These are phyloP conservation scores for Cerastis rubricosa DNA, from an alignment of 2,888 invertebrate species.

Conservation along the genomic window DNA sequence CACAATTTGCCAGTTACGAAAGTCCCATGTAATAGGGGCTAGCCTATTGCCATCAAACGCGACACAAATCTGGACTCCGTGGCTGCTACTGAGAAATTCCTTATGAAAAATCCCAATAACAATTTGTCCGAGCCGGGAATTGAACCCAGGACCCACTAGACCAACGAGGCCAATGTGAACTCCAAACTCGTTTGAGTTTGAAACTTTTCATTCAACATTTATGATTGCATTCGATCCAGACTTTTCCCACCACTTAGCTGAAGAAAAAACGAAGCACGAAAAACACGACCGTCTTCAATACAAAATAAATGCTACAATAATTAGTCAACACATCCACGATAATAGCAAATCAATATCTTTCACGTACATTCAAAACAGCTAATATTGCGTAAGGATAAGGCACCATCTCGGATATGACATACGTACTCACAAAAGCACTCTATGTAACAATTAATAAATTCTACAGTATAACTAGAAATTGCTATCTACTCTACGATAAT, in stretches of 20 bases:
- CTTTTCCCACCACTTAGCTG: not conserved
- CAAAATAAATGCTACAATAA: slow-evolving; percentile 13
- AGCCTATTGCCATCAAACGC: too few species aligned
- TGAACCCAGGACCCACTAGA: too few species aligned
- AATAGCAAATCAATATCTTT: slow-evolving; percentile 29
- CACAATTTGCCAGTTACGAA: too few species aligned
- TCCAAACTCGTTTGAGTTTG: not conserved
- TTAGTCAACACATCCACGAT: slow-evolving; percentile 30
- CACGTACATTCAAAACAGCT: slow-evolving; percentile 50
- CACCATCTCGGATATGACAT: slow-evolving; percentile 72
- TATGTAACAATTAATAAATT: slow-evolving; percentile 51
- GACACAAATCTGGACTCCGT: too few species aligned
- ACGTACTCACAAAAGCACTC: slow-evolving; percentile 65
- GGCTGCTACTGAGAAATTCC: too few species aligned
- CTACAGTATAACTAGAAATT: slow-evolving; percentile 56
- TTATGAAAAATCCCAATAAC: too few species aligned
- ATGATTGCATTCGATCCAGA: not conserved
- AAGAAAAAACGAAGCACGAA: not conserved
- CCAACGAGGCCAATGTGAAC: not conserved
- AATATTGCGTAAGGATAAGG: slow-evolving; percentile 61
- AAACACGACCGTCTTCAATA: not conserved
- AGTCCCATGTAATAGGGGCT: too few species aligned
- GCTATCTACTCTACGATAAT: slow-evolving; percentile 56
- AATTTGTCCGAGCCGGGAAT: too few species aligned
- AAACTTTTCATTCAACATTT: not conserved